Evolutionary conservation across 2,888 invertebrate species (phyloP).

Genomic region (Gonocerus acuteangulatus): DNA sequence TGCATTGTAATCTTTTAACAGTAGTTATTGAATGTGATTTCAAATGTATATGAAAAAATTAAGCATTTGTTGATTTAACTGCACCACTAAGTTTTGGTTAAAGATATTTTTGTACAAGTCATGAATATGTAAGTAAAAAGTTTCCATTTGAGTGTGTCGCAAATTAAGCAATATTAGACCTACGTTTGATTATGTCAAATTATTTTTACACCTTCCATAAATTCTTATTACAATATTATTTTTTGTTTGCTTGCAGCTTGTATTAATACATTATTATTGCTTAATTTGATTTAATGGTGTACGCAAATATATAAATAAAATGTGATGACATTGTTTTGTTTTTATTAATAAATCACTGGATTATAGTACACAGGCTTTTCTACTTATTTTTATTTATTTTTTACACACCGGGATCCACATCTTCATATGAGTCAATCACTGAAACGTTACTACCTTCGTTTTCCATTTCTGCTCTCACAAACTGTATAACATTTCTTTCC

Average conservation of each 20-base stretch:
- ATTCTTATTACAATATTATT: background rate
- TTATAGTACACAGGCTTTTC: too few relatives aligned
- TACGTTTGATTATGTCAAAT: too few relatives aligned
- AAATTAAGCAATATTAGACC: too few relatives aligned
- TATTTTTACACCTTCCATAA: background rate
- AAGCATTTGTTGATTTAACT: slow-evolving; percentile 7
- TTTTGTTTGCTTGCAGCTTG: background rate
- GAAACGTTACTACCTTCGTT: too few relatives aligned
- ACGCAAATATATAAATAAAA: slow-evolving; percentile 15
- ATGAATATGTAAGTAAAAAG: too few relatives aligned
- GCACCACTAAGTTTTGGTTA: slow-evolving; percentile 17
- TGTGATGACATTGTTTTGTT: slow-evolving; percentile 27
- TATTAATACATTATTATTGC: background rate
- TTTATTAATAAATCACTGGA: slow-evolving; percentile 15
- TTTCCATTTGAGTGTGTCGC: too few relatives aligned
- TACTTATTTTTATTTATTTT: too few relatives aligned
- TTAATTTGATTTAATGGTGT: slow-evolving; percentile 10
- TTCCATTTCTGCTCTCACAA: too few relatives aligned
- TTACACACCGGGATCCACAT: too few relatives aligned
- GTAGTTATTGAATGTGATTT: slow-evolving; percentile 20
- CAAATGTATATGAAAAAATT: background rate
- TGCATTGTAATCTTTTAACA: background rate
- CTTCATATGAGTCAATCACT: too few relatives aligned
- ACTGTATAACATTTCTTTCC: background rate
- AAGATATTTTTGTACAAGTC: slow-evolving; percentile 13